A percentile compares a stretch with the other conserved stretches of the same genome.
phyloP scores from a whole-genome alignment of 2,797 vertebrate species.

The Phalloptychus januarius region DNA sequence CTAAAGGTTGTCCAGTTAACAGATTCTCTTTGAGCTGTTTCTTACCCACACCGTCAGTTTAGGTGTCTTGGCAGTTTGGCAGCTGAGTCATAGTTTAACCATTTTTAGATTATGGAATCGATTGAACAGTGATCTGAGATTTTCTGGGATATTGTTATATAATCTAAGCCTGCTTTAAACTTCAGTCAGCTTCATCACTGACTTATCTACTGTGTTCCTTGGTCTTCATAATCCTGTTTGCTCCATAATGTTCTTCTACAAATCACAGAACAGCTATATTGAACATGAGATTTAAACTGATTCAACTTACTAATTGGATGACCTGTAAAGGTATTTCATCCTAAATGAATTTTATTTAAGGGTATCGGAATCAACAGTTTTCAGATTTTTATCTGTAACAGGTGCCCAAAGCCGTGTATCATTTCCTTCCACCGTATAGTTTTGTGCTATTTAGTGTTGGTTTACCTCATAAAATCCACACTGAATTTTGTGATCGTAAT shows the following conservation, averaged over 20 bases:
- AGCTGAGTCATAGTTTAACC: background rate
- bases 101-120: background rate
- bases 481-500: background rate
- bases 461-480: background rate
- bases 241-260: background rate
- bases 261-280: background rate
- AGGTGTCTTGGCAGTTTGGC: background rate
- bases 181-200: background rate
- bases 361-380: background rate
- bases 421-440: background rate
- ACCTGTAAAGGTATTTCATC: background rate
- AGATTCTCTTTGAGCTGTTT: background rate
- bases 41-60: background rate
- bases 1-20: background rate
- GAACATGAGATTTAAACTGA: background rate
- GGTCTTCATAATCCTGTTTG: background rate
- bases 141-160: background rate
- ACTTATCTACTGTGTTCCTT: background rate
- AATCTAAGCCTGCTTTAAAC: background rate
- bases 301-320: background rate
- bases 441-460: background rate
- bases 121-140: background rate
- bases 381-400: background rate
- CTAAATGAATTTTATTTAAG: background rate
- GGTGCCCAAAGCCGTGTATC: background rate